These are phyloP conservation scores for Neoscelio sp. DNA, from an alignment of 2,888 invertebrate species.

Conservation along the genomic window DNA sequence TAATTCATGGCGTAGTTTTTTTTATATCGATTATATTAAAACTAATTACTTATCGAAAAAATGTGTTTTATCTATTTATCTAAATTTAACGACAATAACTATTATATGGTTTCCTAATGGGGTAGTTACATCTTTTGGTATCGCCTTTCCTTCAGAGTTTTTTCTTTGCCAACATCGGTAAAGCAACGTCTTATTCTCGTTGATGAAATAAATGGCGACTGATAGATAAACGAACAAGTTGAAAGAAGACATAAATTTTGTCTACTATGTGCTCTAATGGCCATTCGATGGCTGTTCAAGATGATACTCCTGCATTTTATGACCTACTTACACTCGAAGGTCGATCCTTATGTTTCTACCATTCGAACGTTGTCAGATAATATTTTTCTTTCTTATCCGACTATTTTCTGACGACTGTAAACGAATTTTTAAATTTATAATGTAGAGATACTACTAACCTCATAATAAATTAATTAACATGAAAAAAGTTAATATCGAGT, in stretches of 20 bases:
- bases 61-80: no score
- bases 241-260: slow-evolving; percentile 39
- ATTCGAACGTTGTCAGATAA: slow-evolving; percentile 40
- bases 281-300: slow-evolving; percentile 68
- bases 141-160: no score
- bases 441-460: background rate
- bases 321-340: slow-evolving; percentile 69
- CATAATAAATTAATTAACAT: background rate
- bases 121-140: no score
- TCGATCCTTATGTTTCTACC: slow-evolving; percentile 50
- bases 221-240: slow-evolving; percentile 30
- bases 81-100: no score
- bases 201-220: slow-evolving; percentile 2
- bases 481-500: background rate
- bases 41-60: no score
- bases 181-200: slow-evolving; percentile 13
- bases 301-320: slow-evolving; percentile 71
- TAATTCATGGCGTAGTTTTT: no score
- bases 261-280: slow-evolving; percentile 66
- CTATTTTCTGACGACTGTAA: slow-evolving; percentile 8
- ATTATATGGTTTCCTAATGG: no score
- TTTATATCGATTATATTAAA: no score
- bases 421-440: slow-evolving; percentile 13
- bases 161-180: background rate
- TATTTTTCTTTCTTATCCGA: slow-evolving; percentile 35